These are phyloP conservation scores for Xestia c-nigrum DNA, from an alignment of 2,888 invertebrate genomes.

Conservation along the genomic window DNA sequence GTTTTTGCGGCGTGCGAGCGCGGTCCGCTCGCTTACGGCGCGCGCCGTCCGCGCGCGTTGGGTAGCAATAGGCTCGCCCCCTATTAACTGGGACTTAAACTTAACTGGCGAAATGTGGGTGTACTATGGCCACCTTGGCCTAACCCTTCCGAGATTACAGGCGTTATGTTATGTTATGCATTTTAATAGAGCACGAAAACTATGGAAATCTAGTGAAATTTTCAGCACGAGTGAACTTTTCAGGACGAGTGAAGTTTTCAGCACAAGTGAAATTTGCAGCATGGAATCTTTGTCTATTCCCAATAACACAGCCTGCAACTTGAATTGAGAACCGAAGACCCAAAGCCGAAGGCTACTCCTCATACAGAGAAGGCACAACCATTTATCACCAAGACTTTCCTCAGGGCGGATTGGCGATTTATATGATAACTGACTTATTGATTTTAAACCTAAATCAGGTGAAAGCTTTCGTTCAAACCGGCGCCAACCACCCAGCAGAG, in stretches of 20 bases:
- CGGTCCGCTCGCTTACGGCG: too few relatives aligned
- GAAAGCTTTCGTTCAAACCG: conserved; percentile 20
- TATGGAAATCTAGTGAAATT: not conserved
- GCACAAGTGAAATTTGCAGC: not conserved
- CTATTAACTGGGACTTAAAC: too few relatives aligned
- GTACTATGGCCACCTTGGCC: too few relatives aligned
- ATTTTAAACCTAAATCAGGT: not conserved
- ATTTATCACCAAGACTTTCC: not conserved
- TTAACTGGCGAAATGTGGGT: too few relatives aligned
- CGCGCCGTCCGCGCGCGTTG: too few relatives aligned
- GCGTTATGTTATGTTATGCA: too few relatives aligned
- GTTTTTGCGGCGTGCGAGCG: too few relatives aligned
- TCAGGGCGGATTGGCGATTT: not conserved
- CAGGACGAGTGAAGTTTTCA: not conserved
- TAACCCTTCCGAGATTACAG: too few relatives aligned
- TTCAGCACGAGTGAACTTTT: too few relatives aligned
- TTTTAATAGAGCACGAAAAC: not conserved
- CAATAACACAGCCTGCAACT: not conserved
- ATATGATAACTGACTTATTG: not conserved
- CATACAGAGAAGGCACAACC: not conserved
- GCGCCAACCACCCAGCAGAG: conserved; percentile 13
- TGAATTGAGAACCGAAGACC: too few relatives aligned
- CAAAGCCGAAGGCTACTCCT: not conserved
- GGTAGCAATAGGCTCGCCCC: too few relatives aligned
- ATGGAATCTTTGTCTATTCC: not conserved